Evolutionary conservation across 2,888 invertebrate species (phyloP), one percentile per base, ranked within the genome.

Genomic region (Pseudolycoriella hygida): DNA sequence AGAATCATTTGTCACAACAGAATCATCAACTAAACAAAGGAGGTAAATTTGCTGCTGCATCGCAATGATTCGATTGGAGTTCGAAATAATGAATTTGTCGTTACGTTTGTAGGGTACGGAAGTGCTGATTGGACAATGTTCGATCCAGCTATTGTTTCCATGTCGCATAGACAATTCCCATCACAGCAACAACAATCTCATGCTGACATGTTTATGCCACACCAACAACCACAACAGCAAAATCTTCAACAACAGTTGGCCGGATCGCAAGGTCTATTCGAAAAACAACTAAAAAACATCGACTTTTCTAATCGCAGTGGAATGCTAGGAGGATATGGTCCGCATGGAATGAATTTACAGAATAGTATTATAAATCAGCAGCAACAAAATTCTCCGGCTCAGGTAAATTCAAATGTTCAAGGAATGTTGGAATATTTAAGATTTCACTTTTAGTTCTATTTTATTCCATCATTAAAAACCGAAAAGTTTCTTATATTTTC

Each of bases 121-220:
- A 70, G 71, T 57, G 70, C 79, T 54, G 88, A 89, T 67, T 89
- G 89, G 88, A 85, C 88, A 55, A 77, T 85, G 53, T 76, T 92
- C 72, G 93, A 94, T 71, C 90, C 93, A 48, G 92, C 92, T 53
- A 92, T 93, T 54, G 58, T 65, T 51, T 25, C 25, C 4, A 25
- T 25, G 25, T 65, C 65, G 49, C 64, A 61, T 54, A 57, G 65
- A 48, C 65, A 65, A 54, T 65, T 58, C 51, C 63, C 66, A 47
- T 59, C 61, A 46, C 59, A 60, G 50, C 47, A 50, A 51, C 53
- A 42, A 38, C 40, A 40, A 31, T 3, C 30, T 40, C 34, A 40
- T 25, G 19, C 25, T 40, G 44, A 44, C 25, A 31, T 43, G 25
- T 40, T 39, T 17, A 31, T 43, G 11, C 19, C 38, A 37, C 34